A percentile compares a stretch with the other conserved stretches of the same genome.
Evolutionary conservation across 2,888 invertebrate genomes (phyloP).

Genomic region (Rhorus exstirpatorius): DNA sequence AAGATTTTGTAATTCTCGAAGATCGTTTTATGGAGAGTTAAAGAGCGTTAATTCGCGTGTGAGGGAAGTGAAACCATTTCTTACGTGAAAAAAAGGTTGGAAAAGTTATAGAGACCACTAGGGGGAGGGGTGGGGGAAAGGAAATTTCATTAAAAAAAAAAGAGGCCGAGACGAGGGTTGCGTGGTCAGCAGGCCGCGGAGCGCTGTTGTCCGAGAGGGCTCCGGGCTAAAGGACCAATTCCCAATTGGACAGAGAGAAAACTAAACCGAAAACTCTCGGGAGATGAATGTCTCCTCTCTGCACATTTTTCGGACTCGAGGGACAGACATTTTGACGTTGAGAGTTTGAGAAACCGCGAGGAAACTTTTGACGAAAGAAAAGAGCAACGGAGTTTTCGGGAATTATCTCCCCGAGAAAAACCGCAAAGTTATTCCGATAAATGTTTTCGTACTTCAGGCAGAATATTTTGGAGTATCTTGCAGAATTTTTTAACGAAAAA

Average conservation of each 20-base stretch:
- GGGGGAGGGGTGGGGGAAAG: too few relatives aligned
- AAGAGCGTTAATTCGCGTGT: constrained; percentile 24
- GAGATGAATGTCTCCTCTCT: constrained; percentile 44
- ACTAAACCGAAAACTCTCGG: constrained; percentile 2
- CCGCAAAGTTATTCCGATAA: too few relatives aligned
- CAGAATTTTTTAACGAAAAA: too few relatives aligned
- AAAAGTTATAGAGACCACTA: constrained; percentile 1
- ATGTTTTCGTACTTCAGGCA: too few relatives aligned
- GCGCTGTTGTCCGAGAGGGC: constrained; percentile 12
- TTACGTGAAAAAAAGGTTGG: not conserved
- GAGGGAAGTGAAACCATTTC: not conserved
- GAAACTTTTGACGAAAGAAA: too few relatives aligned
- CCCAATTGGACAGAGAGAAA: constrained; percentile 51
- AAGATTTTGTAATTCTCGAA: constrained; percentile 3
- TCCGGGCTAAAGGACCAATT: constrained; percentile 47
- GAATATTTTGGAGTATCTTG: too few relatives aligned
- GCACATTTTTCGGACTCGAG: constrained; percentile 2
- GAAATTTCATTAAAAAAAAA: not conserved
- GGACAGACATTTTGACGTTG: constrained; percentile 34
- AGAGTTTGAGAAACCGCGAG: constrained; percentile 4
- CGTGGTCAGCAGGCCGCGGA: not conserved
- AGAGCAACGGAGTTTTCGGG: too few relatives aligned
- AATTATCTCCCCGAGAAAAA: too few relatives aligned
- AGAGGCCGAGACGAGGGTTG: not conserved
- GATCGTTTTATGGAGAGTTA: constrained; percentile 20